These are phyloP conservation scores for Metacarcinus magister DNA, from an alignment of 2,888 invertebrate species.

Conservation along the genomic window DNA sequence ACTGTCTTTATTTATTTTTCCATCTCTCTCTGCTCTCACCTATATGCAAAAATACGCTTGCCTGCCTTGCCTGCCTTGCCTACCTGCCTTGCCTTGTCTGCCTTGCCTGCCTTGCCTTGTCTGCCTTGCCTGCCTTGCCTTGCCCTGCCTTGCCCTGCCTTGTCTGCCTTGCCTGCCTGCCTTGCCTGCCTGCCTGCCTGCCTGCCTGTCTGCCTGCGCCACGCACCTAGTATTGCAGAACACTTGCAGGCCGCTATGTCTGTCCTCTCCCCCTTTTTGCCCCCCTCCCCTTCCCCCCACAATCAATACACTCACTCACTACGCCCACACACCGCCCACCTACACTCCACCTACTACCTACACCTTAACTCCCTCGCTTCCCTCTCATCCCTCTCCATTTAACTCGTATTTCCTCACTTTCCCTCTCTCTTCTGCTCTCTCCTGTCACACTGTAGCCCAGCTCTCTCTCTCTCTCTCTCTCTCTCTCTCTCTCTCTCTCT, in stretches of 20 bases:
- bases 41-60: neutral
- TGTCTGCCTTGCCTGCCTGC: neutral
- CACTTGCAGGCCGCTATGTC: neutral
- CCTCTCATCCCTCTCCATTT: neutral
- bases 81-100: too few relatives aligned
- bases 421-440: neutral
- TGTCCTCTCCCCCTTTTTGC: neutral
- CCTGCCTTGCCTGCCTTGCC: neutral
- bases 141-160: too few relatives aligned
- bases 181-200: neutral
- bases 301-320: neutral
- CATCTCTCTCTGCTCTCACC: neutral
- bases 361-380: neutral
- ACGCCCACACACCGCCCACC: neutral
- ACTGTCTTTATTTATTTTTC: neutral
- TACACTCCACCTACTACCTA: neutral
- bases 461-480: neutral
- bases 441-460: neutral
- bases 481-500: conserved; percentile 2
- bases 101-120: too few relatives aligned
- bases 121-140: too few relatives aligned
- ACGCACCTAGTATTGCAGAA: neutral
- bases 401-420: too few relatives aligned
- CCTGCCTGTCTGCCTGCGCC: neutral
- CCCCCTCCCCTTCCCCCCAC: neutral